phyloP scores from a whole-genome alignment of 2,888 invertebrate genomes.

The Platycnemis pennipes region DNA sequence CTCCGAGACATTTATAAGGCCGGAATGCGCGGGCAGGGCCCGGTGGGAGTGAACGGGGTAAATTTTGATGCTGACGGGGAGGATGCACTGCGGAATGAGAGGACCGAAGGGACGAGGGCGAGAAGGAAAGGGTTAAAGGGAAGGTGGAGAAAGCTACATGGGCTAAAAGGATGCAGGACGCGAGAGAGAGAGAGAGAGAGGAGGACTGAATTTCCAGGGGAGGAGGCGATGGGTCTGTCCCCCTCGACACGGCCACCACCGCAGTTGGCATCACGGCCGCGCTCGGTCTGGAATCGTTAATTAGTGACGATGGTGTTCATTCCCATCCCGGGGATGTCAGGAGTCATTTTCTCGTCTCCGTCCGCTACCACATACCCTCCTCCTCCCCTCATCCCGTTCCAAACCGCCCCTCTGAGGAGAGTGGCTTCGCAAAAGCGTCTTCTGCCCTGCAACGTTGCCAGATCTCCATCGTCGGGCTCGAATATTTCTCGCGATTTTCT shows the following conservation, averaged over 20 bases:
- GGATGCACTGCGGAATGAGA: background rate
- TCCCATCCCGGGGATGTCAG: conserved; percentile 47
- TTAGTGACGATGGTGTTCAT: conserved; percentile 55
- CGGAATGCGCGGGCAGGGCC: background rate
- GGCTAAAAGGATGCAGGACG: background rate
- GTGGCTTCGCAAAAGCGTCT: background rate
- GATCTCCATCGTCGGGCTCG: background rate
- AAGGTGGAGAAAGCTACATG: background rate
- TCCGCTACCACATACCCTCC: background rate
- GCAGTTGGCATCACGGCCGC: conserved; percentile 38
- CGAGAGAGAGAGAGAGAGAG: background rate
- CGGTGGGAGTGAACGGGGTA: background rate
- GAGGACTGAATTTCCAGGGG: background rate
- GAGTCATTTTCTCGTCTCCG: conserved; percentile 35
- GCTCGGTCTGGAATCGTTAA: conserved; percentile 19
- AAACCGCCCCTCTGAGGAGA: background rate
- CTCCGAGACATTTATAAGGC: background rate
- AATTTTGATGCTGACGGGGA: background rate
- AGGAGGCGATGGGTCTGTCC: background rate
- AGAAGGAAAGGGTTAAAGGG: background rate
- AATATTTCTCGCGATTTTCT: too few relatives aligned
- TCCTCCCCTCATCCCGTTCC: background rate
- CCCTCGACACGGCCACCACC: background rate
- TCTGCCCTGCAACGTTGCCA: background rate
- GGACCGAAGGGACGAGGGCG: background rate